phyloP scores from a whole-genome alignment of 2,888 invertebrate genomes.

The Drosophila falleni region DNA sequence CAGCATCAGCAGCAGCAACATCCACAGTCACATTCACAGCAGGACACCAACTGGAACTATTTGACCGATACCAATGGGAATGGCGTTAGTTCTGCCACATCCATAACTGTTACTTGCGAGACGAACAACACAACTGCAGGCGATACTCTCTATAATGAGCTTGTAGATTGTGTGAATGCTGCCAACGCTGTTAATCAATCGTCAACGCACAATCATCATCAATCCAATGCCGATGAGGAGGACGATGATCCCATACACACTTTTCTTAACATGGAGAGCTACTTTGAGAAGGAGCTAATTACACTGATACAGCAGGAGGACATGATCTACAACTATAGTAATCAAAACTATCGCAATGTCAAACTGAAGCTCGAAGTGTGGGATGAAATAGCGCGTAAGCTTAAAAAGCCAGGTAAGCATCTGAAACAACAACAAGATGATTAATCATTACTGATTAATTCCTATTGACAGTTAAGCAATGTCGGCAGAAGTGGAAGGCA shows the following conservation, averaged over 20 bases:
- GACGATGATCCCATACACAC: conserved; percentile 84
- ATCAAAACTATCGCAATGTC: conserved; percentile 82
- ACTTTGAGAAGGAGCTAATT: conserved; percentile 84
- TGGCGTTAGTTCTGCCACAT: conserved; percentile 42
- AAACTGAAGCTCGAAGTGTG: conserved; percentile 81
- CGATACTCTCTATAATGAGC: conserved; percentile 75
- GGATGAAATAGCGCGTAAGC: conserved; percentile 83
- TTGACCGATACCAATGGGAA: conserved; percentile 65
- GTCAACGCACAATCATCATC: conserved; percentile 49
- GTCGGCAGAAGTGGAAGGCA: conserved; percentile 84
- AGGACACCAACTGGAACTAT: conserved; percentile 76
- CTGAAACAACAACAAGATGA: background rate
- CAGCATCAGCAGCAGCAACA: conserved; percentile 57
- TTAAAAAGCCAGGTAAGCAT: conserved; percentile 80
- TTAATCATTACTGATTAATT: background rate
- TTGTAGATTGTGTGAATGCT: conserved; percentile 77
- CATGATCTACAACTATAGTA: conserved; percentile 80
- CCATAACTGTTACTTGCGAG: conserved; percentile 57
- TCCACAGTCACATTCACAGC: conserved; percentile 48
- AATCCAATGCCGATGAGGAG: conserved; percentile 71
- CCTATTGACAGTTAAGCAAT: conserved; percentile 75
- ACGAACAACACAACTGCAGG: conserved; percentile 51
- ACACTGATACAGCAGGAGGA: conserved; percentile 79
- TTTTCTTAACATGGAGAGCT: conserved; percentile 84
- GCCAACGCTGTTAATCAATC: conserved; percentile 49